A percentile compares a stretch with the other conserved stretches of the same genome.
These are phyloP conservation scores for Percopsis transmontana DNA, from an alignment of 2,113 vertebrate species.

Conservation along the genomic window DNA sequence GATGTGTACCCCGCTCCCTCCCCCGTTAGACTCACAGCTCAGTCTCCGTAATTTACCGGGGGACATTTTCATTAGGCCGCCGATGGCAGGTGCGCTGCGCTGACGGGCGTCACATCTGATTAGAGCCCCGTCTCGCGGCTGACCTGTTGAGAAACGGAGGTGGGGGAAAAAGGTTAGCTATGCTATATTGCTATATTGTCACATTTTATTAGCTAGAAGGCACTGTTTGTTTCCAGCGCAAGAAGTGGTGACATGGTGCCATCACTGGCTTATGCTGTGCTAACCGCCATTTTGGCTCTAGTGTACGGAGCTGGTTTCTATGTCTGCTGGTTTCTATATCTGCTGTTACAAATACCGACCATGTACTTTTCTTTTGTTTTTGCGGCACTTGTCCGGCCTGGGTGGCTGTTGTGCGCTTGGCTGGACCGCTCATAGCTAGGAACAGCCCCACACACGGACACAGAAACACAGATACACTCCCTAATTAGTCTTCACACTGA, in stretches of 20 bases:
- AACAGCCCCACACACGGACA: slow-evolving; percentile 46
- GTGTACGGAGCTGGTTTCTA: neutral
- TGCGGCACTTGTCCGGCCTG: slow-evolving; percentile 25
- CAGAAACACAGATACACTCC: slow-evolving; percentile 31
- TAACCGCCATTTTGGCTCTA: neutral
- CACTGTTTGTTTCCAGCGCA: slow-evolving; percentile 48
- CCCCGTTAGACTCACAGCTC: slow-evolving; percentile 23
- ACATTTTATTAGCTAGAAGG: slow-evolving; percentile 70
- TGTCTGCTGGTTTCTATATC: no score
- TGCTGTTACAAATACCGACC: slow-evolving; percentile 27
- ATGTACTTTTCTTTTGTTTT: slow-evolving; percentile 40
- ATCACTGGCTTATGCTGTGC: no score
- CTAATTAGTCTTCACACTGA: slow-evolving; percentile 67
- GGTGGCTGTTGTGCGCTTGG: slow-evolving; percentile 38
- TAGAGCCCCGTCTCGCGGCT: slow-evolving; percentile 57
- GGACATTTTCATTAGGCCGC: slow-evolving; percentile 74
- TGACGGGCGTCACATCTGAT: slow-evolving; percentile 74
- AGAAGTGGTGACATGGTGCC: no score
- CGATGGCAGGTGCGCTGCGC: slow-evolving; percentile 65
- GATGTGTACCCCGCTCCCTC: slow-evolving; percentile 1
- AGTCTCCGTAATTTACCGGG: slow-evolving; percentile 62
- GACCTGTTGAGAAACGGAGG: slow-evolving; percentile 60
- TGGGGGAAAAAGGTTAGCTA: slow-evolving; percentile 64
- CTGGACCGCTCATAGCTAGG: slow-evolving; percentile 46
- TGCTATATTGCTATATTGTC: no score